A percentile compares a stretch with the other conserved stretches of the same genome.
Conservation (phyloP, 2,888 invertebrate genomes). For the Spodoptera exigua region DNA sequence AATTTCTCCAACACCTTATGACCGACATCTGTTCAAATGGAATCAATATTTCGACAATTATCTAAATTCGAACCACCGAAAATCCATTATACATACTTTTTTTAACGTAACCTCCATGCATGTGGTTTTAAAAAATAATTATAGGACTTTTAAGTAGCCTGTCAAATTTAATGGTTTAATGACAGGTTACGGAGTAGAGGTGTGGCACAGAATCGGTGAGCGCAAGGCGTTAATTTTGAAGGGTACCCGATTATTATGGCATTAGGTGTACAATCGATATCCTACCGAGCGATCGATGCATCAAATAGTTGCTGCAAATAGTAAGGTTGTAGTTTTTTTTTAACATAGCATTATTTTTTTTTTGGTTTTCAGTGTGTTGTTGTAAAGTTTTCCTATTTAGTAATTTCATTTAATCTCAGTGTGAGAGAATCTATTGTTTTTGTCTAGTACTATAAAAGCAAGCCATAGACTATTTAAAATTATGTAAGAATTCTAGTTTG, state of each 20-base stretch:
- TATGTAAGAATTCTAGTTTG: no score
- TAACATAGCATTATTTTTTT: no score
- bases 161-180: constrained; percentile 88
- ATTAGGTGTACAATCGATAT: constrained; percentile 86
- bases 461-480: no score
- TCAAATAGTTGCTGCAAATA: constrained; percentile 6
- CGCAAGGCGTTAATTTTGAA: constrained; percentile 84
- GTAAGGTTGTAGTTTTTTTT: no score
- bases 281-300: constrained; percentile 74
- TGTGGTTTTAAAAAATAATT: constrained; percentile 82
- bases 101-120: constrained; percentile 75
- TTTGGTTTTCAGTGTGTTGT: no score
- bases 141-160: constrained; percentile 84
- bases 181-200: constrained; percentile 77
- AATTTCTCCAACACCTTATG: constrained; percentile 61
- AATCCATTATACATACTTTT: constrained; percentile 80
- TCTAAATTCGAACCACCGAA: constrained; percentile 73
- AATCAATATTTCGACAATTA: constrained; percentile 77
- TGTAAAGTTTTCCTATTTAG: no score
- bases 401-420: no score
- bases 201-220: constrained; percentile 73
- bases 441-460: no score
- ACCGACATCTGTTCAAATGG: constrained; percentile 73
- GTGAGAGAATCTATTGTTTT: no score
- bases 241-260: constrained; percentile 84